Evolutionary conservation across 2,797 vertebrate species (phyloP).

Genomic region (Galaxias olidus): DNA sequence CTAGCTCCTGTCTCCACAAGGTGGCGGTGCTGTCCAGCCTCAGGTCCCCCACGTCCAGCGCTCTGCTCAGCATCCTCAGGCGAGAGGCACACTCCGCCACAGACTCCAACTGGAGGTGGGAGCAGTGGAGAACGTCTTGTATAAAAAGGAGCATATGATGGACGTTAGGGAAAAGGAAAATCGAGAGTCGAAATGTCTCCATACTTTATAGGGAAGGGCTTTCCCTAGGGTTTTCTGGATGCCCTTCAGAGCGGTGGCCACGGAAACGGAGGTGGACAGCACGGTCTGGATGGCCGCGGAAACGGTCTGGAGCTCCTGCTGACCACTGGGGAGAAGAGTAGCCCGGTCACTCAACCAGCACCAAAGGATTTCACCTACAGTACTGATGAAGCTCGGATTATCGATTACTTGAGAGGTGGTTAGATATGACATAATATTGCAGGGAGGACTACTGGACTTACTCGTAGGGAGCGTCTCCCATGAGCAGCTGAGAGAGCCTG

Average conservation of each 20-base stretch:
- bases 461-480: conserved; percentile 81
- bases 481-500: conserved; percentile 82
- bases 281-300: conserved; percentile 87
- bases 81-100: conserved; percentile 83
- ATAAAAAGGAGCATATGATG: not conserved
- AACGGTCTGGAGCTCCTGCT: conserved; percentile 84
- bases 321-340: conserved; percentile 70
- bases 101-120: conserved; percentile 76
- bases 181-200: not conserved
- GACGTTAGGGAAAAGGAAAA: not conserved
- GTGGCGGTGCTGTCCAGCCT: conserved; percentile 62
- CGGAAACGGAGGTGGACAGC: conserved; percentile 75
- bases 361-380: not conserved
- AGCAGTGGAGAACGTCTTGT: not conserved
- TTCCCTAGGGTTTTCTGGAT: conserved; percentile 90
- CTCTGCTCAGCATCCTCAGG: conserved; percentile 76
- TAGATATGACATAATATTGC: not conserved
- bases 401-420: no score
- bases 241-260: conserved; percentile 80
- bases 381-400: no score
- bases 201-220: conserved; percentile 93
- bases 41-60: conserved; percentile 75
- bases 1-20: conserved; percentile 76
- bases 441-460: conserved; percentile 62
- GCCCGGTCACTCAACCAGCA: not conserved